Conservation (phyloP, 64 coral and sea anemone species). For the Stichodactyla mertensii region DNA sequence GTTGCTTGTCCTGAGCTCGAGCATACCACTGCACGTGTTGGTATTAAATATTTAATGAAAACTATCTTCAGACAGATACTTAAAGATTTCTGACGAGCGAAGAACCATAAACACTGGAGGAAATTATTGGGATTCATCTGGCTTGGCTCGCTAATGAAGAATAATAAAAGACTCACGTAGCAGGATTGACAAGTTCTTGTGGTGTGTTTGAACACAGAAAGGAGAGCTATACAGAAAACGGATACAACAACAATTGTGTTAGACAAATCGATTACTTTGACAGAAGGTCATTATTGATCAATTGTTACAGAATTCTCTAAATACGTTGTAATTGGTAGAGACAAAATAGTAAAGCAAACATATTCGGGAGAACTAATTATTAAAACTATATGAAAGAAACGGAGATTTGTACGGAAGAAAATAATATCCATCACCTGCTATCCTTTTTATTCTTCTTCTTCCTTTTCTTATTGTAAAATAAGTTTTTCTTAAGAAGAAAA, state of each 20-base stretch:
- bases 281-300: constrained; percentile 77
- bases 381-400: constrained; percentile 58
- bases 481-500: too few species aligned
- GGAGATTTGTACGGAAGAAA: background rate
- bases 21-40: background rate
- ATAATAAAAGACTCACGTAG: background rate
- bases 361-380: constrained; percentile 78
- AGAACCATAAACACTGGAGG: background rate
- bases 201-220: background rate
- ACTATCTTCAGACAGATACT: background rate
- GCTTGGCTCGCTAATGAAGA: background rate
- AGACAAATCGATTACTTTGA: constrained; percentile 76
- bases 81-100: background rate
- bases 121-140: background rate
- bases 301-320: constrained; percentile 82
- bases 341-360: constrained; percentile 63
- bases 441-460: too few species aligned
- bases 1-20: background rate
- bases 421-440: background rate
- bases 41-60: constrained; percentile 9
- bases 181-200: background rate
- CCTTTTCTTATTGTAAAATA: too few species aligned
- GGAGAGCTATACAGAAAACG: constrained; percentile 36
- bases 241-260: constrained; percentile 57
- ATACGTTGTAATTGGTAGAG: constrained; percentile 94